Evolutionary conservation across 2,797 vertebrate species (phyloP), one percentile per base, ranked within the genome.

Genomic region (Luscinia luscinia): DNA sequence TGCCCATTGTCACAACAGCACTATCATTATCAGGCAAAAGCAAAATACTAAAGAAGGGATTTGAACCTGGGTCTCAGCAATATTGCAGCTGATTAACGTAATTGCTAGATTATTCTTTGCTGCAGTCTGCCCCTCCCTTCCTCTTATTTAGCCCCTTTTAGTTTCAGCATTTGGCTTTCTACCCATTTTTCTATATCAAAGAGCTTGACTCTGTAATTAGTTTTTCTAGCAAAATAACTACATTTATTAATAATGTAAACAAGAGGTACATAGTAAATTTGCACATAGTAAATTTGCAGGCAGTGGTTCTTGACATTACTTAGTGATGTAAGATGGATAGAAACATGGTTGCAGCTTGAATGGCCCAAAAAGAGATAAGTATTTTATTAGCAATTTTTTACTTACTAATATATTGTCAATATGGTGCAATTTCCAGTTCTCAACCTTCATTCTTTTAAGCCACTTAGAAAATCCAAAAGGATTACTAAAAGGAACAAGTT

Each of bases 361-460:
- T 79, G 48, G 41, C 27, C 36, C 27, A 62, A 70, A 4, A 7
- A 32, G 46, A 76, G 41, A 22, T 40, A 62, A 0, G 0, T 32
- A 30, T 83, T 55, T 79, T 79, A 59, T 73, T 74, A 73, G 15
- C 52, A 36, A 26, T n/a, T 61, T 90, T 28, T 38, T 40, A 52
- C 32, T 68, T 62, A 40, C 23, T 89, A 36, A 73, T 54, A 45
- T 45, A 12, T 11, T 68, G 13, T 68, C 28, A 68, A 3, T 76
- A 28, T 24, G 49, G 9, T 52, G 21, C 55, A 52, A 6, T 75
- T 84, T 75, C 20, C 51, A 43, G 20, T 87, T 73, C 23, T 43
- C 14, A 57, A 24, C 16, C 77, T 89, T n/a, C 41, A 54, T 67
- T 15, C 9, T 73, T 83, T 80, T 55, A 73, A 87, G 26, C 5